These are phyloP conservation scores for Sceloporus tristichus DNA, from an alignment of 2,113 vertebrate species.

Conservation along the genomic window DNA sequence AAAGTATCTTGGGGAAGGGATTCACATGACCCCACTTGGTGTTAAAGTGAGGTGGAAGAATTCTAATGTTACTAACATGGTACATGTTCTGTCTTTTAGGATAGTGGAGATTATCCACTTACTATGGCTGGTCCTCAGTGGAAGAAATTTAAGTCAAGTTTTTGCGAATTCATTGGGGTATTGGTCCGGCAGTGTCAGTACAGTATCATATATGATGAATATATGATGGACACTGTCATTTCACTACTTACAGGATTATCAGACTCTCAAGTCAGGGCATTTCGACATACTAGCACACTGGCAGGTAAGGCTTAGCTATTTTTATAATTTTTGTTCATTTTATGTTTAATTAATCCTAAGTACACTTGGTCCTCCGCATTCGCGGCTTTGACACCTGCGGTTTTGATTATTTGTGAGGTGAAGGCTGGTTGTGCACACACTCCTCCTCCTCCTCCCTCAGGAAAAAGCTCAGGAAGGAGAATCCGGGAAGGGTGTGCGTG, in stretches of 20 bases:
- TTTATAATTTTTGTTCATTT: neutral
- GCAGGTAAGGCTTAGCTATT: constrained; percentile 84
- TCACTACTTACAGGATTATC: constrained; percentile 97
- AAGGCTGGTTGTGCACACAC: no score
- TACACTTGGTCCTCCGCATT: no score
- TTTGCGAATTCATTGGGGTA: constrained; percentile 98
- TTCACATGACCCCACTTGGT: no score
- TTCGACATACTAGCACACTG: constrained; percentile 98
- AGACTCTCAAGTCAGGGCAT: constrained; percentile 98
- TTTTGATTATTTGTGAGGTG: no score
- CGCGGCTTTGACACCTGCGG: no score
- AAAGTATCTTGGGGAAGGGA: no score
- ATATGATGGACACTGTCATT: constrained; percentile 99
- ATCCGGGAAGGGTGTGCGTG: no score
- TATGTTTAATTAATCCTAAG: neutral
- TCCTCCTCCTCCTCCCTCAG: no score
- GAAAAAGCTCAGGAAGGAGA: no score
- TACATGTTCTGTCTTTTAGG: constrained; percentile 77
- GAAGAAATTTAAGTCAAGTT: constrained; percentile 99
- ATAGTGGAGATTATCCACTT: constrained; percentile 97
- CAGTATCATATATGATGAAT: constrained; percentile 99
- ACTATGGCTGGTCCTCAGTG: constrained; percentile 98
- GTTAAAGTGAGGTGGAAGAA: no score
- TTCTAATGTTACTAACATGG: neutral
- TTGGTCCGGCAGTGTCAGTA: constrained; percentile 98